phyloP scores from a whole-genome alignment of 2,888 invertebrate species.

The Dolomedes plantarius region DNA sequence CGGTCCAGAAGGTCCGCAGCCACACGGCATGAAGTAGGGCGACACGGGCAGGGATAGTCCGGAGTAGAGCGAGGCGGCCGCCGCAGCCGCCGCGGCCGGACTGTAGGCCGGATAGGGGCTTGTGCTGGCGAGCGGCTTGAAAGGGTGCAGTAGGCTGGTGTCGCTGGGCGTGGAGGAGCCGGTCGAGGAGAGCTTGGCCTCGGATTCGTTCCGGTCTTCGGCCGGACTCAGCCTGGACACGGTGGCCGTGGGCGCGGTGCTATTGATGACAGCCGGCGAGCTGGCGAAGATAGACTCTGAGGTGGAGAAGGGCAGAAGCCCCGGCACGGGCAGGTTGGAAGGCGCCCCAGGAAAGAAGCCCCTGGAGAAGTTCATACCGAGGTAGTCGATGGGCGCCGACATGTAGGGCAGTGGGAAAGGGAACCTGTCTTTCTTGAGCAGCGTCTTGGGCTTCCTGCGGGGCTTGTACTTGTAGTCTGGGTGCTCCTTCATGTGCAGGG shows the following conservation, averaged over 20 bases:
- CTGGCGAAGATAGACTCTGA: slow-evolving; percentile 37
- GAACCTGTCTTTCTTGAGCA: slow-evolving; percentile 86
- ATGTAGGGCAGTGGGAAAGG: slow-evolving; percentile 92
- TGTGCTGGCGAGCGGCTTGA: slow-evolving; percentile 49
- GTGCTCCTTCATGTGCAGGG: slow-evolving; percentile 79
- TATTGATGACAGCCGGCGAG: slow-evolving; percentile 23
- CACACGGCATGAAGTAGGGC: slow-evolving; percentile 71
- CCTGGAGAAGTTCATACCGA: slow-evolving; percentile 67
- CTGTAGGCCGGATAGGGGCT: slow-evolving; percentile 52
- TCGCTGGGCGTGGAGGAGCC: slow-evolving; percentile 59
- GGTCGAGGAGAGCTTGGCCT: slow-evolving; percentile 49
- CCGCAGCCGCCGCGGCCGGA: slow-evolving; percentile 60
- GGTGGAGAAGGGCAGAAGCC: slow-evolving; percentile 47
- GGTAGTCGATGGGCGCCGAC: slow-evolving; percentile 69
- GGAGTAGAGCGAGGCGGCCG: slow-evolving; percentile 65
- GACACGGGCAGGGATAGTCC: slow-evolving; percentile 57
- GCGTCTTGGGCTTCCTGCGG: slow-evolving; percentile 76
- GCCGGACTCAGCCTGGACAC: slow-evolving; percentile 51
- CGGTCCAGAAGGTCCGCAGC: slow-evolving; percentile 67
- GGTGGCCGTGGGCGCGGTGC: slow-evolving; percentile 30
- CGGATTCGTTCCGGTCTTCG: slow-evolving; percentile 46
- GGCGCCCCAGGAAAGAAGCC: slow-evolving; percentile 53
- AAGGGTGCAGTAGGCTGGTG: slow-evolving; percentile 28
- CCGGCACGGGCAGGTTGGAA: slow-evolving; percentile 43
- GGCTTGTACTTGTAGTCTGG: slow-evolving; percentile 78